Conservation (phyloP, 2,797 vertebrate species). For the Anabas testudineus region DNA sequence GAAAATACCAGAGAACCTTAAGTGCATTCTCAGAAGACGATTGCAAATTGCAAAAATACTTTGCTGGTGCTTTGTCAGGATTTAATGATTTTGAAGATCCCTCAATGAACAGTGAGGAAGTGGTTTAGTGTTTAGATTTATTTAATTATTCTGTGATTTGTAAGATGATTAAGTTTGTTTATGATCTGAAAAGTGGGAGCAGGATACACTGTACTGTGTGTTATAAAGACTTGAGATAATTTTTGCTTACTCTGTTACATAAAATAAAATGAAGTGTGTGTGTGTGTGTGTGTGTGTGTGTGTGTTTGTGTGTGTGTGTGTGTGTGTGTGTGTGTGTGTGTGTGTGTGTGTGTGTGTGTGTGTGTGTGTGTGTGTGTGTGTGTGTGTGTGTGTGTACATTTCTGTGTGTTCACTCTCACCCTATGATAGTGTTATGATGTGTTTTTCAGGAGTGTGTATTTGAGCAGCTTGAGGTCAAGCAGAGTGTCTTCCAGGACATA, state of each 20-base stretch:
- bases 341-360: too few relatives aligned
- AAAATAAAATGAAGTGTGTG: not conserved
- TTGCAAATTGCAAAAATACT: too few relatives aligned
- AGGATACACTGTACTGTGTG: not conserved
- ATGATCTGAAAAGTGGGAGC: not conserved
- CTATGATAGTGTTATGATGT: slow-evolving; percentile 4
- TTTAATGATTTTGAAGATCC: too few relatives aligned
- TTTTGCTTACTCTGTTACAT: not conserved
- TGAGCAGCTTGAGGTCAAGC: slow-evolving; percentile 92
- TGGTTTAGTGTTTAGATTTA: not conserved
- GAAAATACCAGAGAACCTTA: too few relatives aligned
- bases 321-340: too few relatives aligned
- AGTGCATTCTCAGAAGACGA: too few relatives aligned
- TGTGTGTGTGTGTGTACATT: not conserved
- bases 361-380: too few relatives aligned
- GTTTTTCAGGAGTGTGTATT: slow-evolving; percentile 91
- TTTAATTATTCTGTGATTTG: not conserved
- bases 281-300: too few relatives aligned
- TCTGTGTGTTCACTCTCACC: not conserved
- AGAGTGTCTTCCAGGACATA: slow-evolving; percentile 88
- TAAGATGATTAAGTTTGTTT: not conserved
- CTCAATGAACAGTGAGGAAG: too few relatives aligned
- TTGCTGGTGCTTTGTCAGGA: too few relatives aligned
- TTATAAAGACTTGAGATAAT: not conserved
- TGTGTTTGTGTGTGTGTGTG: too few relatives aligned